phyloP scores from a whole-genome alignment of 2,888 invertebrate genomes.

The Drosophila recens region DNA sequence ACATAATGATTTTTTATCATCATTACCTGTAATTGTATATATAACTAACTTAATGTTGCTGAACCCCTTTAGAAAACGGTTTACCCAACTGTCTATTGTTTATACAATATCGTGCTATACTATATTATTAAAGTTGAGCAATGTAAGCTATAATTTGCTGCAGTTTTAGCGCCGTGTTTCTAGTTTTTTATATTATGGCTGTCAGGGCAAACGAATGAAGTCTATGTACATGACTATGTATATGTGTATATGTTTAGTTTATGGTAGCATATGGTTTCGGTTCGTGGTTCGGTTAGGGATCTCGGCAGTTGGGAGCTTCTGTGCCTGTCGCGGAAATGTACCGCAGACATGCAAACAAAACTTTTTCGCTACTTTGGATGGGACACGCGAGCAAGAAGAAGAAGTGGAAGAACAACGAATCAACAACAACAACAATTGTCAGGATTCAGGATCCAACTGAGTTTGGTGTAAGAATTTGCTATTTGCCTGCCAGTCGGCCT shows the following conservation, averaged over 20 bases:
- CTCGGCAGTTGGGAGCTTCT: conserved; percentile 16
- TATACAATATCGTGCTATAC: conserved; percentile 1
- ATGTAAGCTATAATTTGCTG: conserved; percentile 78
- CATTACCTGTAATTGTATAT: background rate
- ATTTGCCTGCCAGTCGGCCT: conserved; percentile 31
- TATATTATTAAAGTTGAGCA: conserved; percentile 61
- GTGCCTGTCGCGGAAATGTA: conserved; percentile 82
- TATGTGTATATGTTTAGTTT: conserved; percentile 13
- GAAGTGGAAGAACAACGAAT: background rate
- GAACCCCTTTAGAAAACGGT: background rate
- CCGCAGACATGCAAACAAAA: conserved; percentile 82
- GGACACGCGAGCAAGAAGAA: conserved; percentile 42
- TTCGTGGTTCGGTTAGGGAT: conserved; percentile 21
- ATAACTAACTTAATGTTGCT: background rate
- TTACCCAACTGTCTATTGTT: background rate
- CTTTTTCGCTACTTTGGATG: conserved; percentile 63
- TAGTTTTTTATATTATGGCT: conserved; percentile 59
- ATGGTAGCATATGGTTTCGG: conserved; percentile 41
- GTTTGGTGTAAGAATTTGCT: conserved; percentile 43
- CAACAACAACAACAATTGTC: conserved; percentile 29
- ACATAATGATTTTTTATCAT: background rate
- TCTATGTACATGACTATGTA: background rate
- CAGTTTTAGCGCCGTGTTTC: conserved; percentile 70
- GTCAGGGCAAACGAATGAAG: conserved; percentile 24
- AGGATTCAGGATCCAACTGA: conserved; percentile 41